phyloP scores from a whole-genome alignment of 2,888 invertebrate genomes.

The Nycteola revayana region DNA sequence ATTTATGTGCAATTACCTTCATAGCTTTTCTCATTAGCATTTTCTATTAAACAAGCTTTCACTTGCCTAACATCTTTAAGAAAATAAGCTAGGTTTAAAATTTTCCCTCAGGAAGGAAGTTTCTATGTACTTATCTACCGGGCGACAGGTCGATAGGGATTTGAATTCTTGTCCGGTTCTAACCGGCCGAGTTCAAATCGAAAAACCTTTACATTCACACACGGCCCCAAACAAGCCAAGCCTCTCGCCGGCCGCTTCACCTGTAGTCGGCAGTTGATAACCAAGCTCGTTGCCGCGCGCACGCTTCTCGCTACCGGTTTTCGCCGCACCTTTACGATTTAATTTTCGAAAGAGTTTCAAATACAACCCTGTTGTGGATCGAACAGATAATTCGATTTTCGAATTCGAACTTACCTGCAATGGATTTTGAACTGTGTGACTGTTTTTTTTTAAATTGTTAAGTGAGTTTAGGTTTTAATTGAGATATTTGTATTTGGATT shows the following conservation, averaged over 20 bases:
- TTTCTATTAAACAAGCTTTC: slow-evolving; percentile 19
- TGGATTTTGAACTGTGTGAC: slow-evolving; percentile 28
- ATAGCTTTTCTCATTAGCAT: too few relatives aligned
- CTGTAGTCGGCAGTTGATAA: slow-evolving; percentile 61
- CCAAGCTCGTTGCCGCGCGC: slow-evolving; percentile 55
- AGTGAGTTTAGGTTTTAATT: slow-evolving; percentile 21
- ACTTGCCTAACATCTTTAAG: slow-evolving; percentile 1
- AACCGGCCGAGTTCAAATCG: slow-evolving; percentile 22
- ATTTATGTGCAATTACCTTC: too few relatives aligned
- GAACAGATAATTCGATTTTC: slow-evolving; percentile 22
- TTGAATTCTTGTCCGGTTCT: slow-evolving; percentile 24
- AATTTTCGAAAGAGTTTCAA: slow-evolving; percentile 10
- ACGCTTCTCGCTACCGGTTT: slow-evolving; percentile 46
- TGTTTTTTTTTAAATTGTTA: slow-evolving; percentile 22
- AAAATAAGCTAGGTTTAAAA: background rate
- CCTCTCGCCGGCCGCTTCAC: slow-evolving; percentile 49
- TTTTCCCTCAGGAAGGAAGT: slow-evolving; percentile 32
- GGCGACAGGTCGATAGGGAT: too few relatives aligned
- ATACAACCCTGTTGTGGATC: slow-evolving; percentile 17
- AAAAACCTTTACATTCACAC: slow-evolving; percentile 40
- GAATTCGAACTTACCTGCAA: slow-evolving; percentile 17
- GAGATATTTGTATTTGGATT: slow-evolving; percentile 2
- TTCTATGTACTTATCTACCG: slow-evolving; percentile 28
- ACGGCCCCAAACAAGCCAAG: slow-evolving; percentile 49
- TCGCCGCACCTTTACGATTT: slow-evolving; percentile 23